Evolutionary conservation across 2,113 vertebrate species (phyloP).

Genomic region (Corythornis vintsioides): DNA sequence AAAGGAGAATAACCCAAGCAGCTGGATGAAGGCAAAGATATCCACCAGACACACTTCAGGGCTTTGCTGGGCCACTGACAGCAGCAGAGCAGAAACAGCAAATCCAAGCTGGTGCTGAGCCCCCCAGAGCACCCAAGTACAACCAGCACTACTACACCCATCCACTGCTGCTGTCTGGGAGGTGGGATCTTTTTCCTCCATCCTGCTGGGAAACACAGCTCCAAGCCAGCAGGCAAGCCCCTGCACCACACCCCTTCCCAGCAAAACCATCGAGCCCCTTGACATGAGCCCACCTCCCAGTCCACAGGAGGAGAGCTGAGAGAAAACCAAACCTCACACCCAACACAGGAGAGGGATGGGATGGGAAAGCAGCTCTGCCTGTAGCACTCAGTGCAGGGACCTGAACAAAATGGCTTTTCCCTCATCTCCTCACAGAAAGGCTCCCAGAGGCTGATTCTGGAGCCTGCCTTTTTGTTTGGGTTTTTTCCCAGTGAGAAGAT

Average conservation of each 20-base stretch:
- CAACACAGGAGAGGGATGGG: not conserved
- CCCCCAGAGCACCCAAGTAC: not conserved
- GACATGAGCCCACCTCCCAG: not conserved
- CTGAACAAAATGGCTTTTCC: not conserved
- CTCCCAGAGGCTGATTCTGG: not conserved
- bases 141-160: not conserved
- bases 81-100: not conserved
- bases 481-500: not conserved
- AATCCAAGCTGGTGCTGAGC: not conserved
- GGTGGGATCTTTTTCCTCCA: rapidly evolving
- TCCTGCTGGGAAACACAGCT: rapidly evolving
- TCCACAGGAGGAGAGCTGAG: not conserved
- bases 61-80: not conserved
- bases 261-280: not conserved
- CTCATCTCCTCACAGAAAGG: not conserved
- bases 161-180: rapidly evolving
- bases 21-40: not conserved
- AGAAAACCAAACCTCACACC: not conserved
- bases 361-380: not conserved
- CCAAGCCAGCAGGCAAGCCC: not conserved
- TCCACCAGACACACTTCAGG: not conserved
- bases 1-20: not conserved
- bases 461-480: not conserved
- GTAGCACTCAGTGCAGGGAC: rapidly evolving
- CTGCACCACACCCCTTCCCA: not conserved